A percentile compares a stretch with the other conserved stretches of the same genome.
Evolutionary conservation across 2,797 vertebrate genomes (phyloP).

Genomic region (Aeoliscus strigatus): DNA sequence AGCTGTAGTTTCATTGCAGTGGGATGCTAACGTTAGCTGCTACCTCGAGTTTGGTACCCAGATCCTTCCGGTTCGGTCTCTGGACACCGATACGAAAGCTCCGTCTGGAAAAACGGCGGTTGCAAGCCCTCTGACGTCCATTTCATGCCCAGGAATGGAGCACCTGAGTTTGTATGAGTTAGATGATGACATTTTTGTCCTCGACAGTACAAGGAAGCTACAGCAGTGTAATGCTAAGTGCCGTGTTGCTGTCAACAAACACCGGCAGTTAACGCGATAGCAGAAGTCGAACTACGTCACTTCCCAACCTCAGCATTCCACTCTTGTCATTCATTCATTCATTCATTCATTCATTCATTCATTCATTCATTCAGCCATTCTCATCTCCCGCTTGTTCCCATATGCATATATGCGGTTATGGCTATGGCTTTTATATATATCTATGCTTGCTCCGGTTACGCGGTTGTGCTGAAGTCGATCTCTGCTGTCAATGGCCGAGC

Average conservation of each 20-base stretch:
- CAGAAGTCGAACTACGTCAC: conserved; percentile 32
- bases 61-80: conserved; percentile 90
- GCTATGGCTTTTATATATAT: no score
- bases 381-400: no score
- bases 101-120: conserved; percentile 77
- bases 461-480: no score
- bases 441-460: no score
- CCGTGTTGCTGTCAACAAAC: conserved; percentile 61
- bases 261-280: conserved; percentile 44
- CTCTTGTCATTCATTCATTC: no score
- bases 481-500: no score
- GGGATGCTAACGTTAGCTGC: conserved; percentile 36
- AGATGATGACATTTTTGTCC: conserved; percentile 68
- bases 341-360: no score
- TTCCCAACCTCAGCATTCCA: no score
- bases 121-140: conserved; percentile 89
- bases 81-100: conserved; percentile 90
- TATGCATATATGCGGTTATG: no score
- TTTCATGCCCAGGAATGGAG: conserved; percentile 85
- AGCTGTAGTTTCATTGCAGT: conserved; percentile 6
- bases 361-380: no score
- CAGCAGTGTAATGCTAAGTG: conserved; percentile 18
- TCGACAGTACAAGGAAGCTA: conserved; percentile 5
- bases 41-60: conserved; percentile 90
- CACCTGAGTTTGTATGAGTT: conserved; percentile 85